Percentiles rank a stretch among this genome's conserved stretches.
These are phyloP conservation scores for Adela reaumurella DNA, from an alignment of 2,888 invertebrate species.

Conservation along the genomic window DNA sequence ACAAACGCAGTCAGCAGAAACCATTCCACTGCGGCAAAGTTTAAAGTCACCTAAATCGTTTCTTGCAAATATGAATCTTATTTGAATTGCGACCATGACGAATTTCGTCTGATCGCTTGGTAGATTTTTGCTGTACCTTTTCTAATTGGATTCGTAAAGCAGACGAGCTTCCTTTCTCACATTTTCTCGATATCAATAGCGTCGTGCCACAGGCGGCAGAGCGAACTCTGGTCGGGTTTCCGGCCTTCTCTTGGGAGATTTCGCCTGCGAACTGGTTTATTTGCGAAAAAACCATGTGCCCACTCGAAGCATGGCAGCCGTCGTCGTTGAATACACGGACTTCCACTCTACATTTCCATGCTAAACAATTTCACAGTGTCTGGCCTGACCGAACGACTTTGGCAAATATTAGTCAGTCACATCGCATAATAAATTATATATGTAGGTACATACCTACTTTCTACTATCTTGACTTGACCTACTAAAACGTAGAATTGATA, in stretches of 20 bases:
- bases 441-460: no score
- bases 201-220: conserved; percentile 29
- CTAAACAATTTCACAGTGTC: no score
- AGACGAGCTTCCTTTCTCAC: conserved; percentile 54
- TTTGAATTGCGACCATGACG: conserved; percentile 25
- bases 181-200: conserved; percentile 50
- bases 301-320: no score
- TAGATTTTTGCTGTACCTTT: neutral
- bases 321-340: no score
- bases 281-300: conserved; percentile 12
- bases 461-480: no score
- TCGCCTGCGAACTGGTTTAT: conserved; percentile 19
- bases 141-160: conserved; percentile 14
- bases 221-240: conserved; percentile 38
- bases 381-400: no score
- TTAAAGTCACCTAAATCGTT: conserved; percentile 30
- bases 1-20: neutral
- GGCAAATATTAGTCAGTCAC: no score
- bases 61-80: conserved; percentile 47
- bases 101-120: conserved; percentile 27
- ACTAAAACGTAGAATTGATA: no score
- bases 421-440: no score
- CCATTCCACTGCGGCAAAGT: conserved; percentile 23
- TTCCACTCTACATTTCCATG: no score
- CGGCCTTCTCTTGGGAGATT: conserved; percentile 30